A percentile compares a stretch with the other conserved stretches of the same genome.
Evolutionary conservation across 1,140 invertebrate genomes (phyloP).

Genomic region (Chironomus striatipennis): DNA sequence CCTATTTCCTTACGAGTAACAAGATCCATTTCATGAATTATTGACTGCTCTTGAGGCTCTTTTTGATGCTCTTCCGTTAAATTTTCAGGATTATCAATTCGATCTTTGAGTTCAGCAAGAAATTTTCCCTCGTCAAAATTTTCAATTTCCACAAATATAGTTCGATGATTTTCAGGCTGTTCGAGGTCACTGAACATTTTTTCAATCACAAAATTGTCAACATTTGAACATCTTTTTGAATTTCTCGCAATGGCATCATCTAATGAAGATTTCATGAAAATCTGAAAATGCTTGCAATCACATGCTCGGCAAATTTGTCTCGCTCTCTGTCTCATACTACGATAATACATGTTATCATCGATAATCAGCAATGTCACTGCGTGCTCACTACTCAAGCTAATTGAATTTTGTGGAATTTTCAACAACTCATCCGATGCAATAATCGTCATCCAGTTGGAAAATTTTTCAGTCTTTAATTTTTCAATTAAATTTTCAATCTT

Average conservation of each 20-base stretch:
- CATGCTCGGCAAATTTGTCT: background rate
- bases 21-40: background rate
- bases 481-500: background rate
- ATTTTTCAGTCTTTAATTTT: background rate
- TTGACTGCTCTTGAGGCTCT: background rate
- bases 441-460: background rate
- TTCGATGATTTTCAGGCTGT: background rate
- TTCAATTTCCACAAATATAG: background rate
- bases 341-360: slow-evolving; percentile 15
- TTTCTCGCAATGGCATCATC: background rate
- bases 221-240: background rate
- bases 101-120: background rate
- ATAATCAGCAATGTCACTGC: background rate
- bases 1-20: slow-evolving; percentile 11
- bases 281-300: background rate
- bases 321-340: background rate
- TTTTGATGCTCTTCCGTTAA: background rate
- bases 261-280: slow-evolving; percentile 5
- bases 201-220: background rate
- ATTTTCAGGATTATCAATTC: background rate
- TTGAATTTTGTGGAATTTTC: background rate
- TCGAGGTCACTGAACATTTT: slow-evolving; percentile 10
- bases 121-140: background rate
- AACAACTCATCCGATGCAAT: background rate
- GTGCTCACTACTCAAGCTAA: background rate